Percentiles rank a stretch among this genome's conserved stretches.
phyloP scores from a whole-genome alignment of 2,797 vertebrate genomes.

The Rousettus madagascariensis region DNA sequence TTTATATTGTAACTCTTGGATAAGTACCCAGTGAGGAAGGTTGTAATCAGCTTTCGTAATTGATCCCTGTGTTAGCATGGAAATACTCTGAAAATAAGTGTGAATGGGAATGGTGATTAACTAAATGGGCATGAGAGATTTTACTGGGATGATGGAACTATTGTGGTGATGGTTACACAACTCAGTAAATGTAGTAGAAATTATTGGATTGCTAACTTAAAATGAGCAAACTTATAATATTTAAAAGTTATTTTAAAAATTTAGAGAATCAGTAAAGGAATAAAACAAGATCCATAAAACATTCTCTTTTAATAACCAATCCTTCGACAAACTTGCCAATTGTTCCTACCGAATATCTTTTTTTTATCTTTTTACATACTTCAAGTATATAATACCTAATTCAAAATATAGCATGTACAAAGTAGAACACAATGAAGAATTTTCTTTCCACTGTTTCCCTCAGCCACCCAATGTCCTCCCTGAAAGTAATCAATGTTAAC shows the following conservation, averaged over 20 bases:
- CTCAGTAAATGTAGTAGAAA: not conserved
- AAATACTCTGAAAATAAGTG: constrained; percentile 16
- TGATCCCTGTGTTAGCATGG: not conserved
- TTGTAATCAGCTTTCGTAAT: not conserved
- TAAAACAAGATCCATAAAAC: not conserved
- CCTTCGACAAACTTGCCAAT: not conserved
- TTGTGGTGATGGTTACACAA: not conserved
- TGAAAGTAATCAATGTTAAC: not conserved
- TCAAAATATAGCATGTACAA: constrained; percentile 22
- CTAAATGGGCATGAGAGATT: not conserved
- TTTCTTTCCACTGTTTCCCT: not conserved
- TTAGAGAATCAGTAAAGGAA: constrained; percentile 19
- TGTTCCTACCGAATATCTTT: not conserved
- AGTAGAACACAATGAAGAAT: not conserved
- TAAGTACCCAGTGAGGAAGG: not conserved
- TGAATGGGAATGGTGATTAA: not conserved
- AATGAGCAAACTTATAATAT: not conserved
- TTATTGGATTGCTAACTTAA: not conserved
- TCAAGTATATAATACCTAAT: not conserved
- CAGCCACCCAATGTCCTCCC: not conserved
- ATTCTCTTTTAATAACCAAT: not conserved
- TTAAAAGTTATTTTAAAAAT: not conserved
- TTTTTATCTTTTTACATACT: constrained; percentile 25
- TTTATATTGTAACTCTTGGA: not conserved
- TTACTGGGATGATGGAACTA: not conserved